Percentiles rank a stretch among this genome's conserved stretches.
These are phyloP conservation scores for Halcyon leucocephala DNA, from an alignment of 2,797 vertebrate genomes.

Conservation along the genomic window DNA sequence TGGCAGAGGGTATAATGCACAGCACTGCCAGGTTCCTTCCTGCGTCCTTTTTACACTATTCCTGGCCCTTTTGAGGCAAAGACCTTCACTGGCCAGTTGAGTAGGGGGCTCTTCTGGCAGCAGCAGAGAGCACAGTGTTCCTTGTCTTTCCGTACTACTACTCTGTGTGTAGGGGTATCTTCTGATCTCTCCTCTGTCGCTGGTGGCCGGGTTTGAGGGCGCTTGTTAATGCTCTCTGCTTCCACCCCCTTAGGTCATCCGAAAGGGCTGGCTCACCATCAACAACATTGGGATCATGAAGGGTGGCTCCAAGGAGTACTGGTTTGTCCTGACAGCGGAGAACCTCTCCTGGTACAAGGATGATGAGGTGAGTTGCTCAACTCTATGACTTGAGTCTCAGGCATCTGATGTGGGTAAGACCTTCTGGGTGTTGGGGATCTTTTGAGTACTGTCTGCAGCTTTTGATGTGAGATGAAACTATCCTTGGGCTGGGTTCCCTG, in stretches of 20 bases:
- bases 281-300: constrained; percentile 99
- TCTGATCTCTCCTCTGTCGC: not conserved
- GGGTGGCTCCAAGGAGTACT: constrained; percentile 97
- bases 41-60: not conserved
- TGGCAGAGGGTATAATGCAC: not conserved
- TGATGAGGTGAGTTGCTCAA: constrained; percentile 87
- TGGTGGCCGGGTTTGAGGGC: not conserved
- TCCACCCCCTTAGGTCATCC: constrained; percentile 88
- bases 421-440: not conserved
- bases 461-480: not conserved
- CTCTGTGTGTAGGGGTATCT: not conserved
- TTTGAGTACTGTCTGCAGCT: not conserved
- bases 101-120: constrained; percentile 35
- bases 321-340: constrained; percentile 96
- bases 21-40: constrained; percentile 44
- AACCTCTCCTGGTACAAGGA: constrained; percentile 99
- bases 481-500: not conserved
- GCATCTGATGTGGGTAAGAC: not conserved
- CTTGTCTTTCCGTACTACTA: constrained; percentile 27
- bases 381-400: not conserved
- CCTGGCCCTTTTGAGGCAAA: not conserved
- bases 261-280: constrained; percentile 98
- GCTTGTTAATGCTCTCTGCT: not conserved
- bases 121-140: constrained; percentile 40
- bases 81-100: not conserved